phyloP scores from a whole-genome alignment of 2,888 invertebrate genomes.

The Metellina segmentata region DNA sequence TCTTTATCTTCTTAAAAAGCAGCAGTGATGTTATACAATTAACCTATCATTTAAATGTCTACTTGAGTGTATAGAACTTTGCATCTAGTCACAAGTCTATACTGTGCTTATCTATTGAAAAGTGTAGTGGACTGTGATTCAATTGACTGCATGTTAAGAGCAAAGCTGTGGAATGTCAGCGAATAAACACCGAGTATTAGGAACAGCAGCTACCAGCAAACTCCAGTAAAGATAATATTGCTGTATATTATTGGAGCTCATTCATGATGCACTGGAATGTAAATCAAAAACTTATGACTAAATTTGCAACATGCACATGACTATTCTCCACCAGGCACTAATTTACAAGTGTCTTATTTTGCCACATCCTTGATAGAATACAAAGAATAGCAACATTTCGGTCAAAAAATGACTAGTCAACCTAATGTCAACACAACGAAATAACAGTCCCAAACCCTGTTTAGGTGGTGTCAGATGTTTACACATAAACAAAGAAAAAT shows the following conservation, averaged over 20 bases:
- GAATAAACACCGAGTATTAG: conserved; percentile 69
- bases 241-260: conserved; percentile 55
- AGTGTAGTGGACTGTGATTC: conserved; percentile 49
- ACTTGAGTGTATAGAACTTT: conserved; percentile 52
- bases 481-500: conserved; percentile 73
- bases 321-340: conserved; percentile 49
- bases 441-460: conserved; percentile 75
- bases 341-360: conserved; percentile 39
- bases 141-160: conserved; percentile 45
- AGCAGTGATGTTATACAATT: conserved; percentile 48
- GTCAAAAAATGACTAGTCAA: conserved; percentile 76
- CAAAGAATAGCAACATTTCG: conserved; percentile 70
- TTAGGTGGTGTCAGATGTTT: conserved; percentile 70
- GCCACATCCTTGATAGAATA: conserved; percentile 58
- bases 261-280: conserved; percentile 68
- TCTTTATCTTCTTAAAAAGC: conserved; percentile 66
- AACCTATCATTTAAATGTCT: conserved; percentile 49
- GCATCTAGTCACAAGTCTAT: conserved; percentile 59
- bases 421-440: conserved; percentile 72
- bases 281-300: conserved; percentile 64
- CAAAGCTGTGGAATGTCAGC: conserved; percentile 73
- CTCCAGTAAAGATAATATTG: conserved; percentile 66
- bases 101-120: conserved; percentile 64
- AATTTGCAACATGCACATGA: conserved; percentile 47
- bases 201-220: conserved; percentile 69